Evolutionary conservation across 92 coral and sea anemone genomes (phyloP), one percentile per base, ranked within the genome.

Genomic region (Epizoanthus ramosus): DNA sequence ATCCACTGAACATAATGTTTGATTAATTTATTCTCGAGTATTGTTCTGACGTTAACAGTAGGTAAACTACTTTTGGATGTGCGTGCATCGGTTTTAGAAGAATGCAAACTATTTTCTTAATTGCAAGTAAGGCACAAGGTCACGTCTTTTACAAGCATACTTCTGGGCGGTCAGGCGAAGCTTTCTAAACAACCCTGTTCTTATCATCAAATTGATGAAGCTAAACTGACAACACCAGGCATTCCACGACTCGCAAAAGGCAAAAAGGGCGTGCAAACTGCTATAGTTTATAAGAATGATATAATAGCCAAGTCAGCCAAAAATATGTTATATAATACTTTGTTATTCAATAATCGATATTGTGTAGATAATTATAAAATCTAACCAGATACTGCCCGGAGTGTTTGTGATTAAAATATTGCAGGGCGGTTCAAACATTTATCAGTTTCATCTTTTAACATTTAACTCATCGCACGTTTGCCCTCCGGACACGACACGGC

Each of bases 391-490:
- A 45, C 28, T 71, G 75, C 56, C 75, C 24, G 54, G 75, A 71
- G 75, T 71, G 75, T 71, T 71, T 45, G 57, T 71, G 57, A 71
- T 71, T 57, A 47, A 47, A 56, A 53, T 74, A 56, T 28, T 24
- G 52, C 54, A 57, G 52, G 82, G 82, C 70, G 70, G 82, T 39
- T 41, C 71, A 41, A 41, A 10, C 66, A 61, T 22, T 77, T 61
- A 77, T 77, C 82, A 77, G 57, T 58, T 77, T 23, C 68, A 60
- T 77, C 57, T 74, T 25, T 1, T 47, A 25, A 16, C 28, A 56
- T 77, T 21, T n/a, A 58, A 61, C 54, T 63, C 71, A 77, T 77
- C 53, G 71, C 82, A 57, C 61, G 82, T 65, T 77, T 77, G 58
- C 57, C 82, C 70, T 35, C 39, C 57, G 59, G 82, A 77, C 82